phyloP scores from a whole-genome alignment of 1,140 invertebrate species.

The Hypsibius dujardini region DNA sequence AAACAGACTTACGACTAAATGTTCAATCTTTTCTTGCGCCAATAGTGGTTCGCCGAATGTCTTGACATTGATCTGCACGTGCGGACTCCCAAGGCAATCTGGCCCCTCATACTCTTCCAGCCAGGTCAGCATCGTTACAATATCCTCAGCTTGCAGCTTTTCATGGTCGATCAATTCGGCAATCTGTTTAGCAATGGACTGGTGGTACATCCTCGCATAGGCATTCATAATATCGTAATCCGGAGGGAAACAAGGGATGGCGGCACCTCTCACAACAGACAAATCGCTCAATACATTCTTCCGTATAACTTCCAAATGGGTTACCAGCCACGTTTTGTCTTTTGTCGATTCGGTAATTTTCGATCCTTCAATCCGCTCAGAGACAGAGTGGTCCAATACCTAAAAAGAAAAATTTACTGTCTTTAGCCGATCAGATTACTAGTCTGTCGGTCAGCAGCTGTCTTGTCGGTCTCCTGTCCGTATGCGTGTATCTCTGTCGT shows the following conservation, averaged over 20 bases:
- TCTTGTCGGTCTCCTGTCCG: too few relatives aligned
- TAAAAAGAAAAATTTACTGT: slow-evolving; percentile 25
- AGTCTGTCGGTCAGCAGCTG: too few relatives aligned
- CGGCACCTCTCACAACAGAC: slow-evolving; percentile 45
- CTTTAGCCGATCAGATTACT: too few relatives aligned
- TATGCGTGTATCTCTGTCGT: too few relatives aligned
- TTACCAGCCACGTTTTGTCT: slow-evolving; percentile 89
- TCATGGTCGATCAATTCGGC: slow-evolving; percentile 17
- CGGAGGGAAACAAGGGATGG: slow-evolving; percentile 77
- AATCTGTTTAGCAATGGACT: slow-evolving; percentile 17
- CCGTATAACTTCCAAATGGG: slow-evolving; percentile 51
- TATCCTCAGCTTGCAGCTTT: slow-evolving; percentile 75
- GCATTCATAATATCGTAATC: slow-evolving; percentile 74
- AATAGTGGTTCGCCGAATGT: background rate
- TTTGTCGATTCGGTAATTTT: slow-evolving; percentile 57
- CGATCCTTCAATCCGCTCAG: slow-evolving; percentile 57
- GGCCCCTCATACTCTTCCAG: slow-evolving; percentile 38
- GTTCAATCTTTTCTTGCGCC: background rate
- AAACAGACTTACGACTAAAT: background rate
- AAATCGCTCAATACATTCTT: slow-evolving; percentile 76
- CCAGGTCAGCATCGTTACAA: slow-evolving; percentile 82
- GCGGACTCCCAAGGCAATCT: background rate
- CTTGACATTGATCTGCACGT: background rate
- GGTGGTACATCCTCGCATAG: slow-evolving; percentile 83
- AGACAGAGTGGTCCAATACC: slow-evolving; percentile 63